Base-by-base conservation (phyloP, 2,888 invertebrate species). In the Tholera decimalis region DNA sequence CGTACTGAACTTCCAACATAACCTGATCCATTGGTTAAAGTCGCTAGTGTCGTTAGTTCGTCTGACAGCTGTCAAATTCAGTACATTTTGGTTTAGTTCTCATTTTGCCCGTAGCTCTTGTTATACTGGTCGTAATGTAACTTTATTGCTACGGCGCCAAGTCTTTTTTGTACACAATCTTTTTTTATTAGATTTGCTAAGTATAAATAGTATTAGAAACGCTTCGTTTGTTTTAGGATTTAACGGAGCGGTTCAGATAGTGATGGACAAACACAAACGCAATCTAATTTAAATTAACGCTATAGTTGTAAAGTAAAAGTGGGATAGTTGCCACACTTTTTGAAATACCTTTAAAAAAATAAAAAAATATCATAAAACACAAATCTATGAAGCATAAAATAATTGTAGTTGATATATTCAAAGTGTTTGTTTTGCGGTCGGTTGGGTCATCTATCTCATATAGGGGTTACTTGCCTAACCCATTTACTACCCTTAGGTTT, bases 141-240 rank as follows among this genome's bases (percentile, higher is more conserved):
- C 56, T 66, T 72, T 51, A 56, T 55, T 30, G 65, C 72, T 57
- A 64, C 71, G 73, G 73, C 73, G 73, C 73, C 73, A 77, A 73
- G 53, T 33, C 24, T 56, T 65, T 59, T 60, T 72, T 59, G 64
- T 54, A 26, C 18, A 41, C 35, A 44, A 41, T 71, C 1, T 30
- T 57, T 76, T 56, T 59, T 58, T 66, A 60, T 76, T 49, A 24
- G 39, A 63, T 56, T 58, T 77, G 64, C 30, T 54, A 55, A 63
- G 35, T 75, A 56, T 72, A 61, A 69, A 69, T 61, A 61, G 56
- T 43, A 15, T 5, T 7, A 44, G 28, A 54, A 43, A 33, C 5
- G 51, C 49, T 54, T 59, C 24, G 50, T 24, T 73, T 39, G 66
- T 50, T 11, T 26, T 56, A 22, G 28, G 8, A 22, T 51, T 28